Percentiles rank a stretch among this genome's conserved stretches.
Conservation (phyloP, 2,888 invertebrate species). For the Himalopsyche japonica region DNA sequence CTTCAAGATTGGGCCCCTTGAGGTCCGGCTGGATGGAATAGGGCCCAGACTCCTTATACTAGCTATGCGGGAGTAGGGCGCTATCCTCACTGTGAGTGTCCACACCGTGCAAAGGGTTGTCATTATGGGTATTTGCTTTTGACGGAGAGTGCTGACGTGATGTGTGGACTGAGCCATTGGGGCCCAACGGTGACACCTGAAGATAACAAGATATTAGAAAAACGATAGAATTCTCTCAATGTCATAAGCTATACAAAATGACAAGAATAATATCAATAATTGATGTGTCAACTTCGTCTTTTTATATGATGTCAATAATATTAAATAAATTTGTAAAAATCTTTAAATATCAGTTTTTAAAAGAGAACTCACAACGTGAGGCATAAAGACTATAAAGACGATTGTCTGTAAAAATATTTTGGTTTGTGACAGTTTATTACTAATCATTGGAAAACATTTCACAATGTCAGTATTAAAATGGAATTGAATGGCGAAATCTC, state of each 20-base stretch:
- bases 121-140: background rate
- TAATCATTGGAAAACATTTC: too few relatives aligned
- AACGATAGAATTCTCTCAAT: background rate
- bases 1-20: background rate
- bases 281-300: too few relatives aligned
- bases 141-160: constrained; percentile 28
- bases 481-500: background rate
- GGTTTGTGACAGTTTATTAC: too few relatives aligned
- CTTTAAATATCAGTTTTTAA: too few relatives aligned
- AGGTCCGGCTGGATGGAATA: background rate
- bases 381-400: too few relatives aligned
- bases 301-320: too few relatives aligned
- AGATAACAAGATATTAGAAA: background rate
- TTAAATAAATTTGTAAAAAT: too few relatives aligned
- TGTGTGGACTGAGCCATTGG: constrained; percentile 32
- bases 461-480: too few relatives aligned
- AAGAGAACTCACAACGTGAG: too few relatives aligned
- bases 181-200: constrained; percentile 29
- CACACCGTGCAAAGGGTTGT: background rate
- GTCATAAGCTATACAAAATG: too few relatives aligned
- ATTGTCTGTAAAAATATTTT: too few relatives aligned
- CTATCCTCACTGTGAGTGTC: constrained; percentile 9
- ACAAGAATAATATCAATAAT: too few relatives aligned
- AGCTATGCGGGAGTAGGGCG: constrained; percentile 26
- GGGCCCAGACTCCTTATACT: background rate